These are phyloP conservation scores for Turnix velox DNA, from an alignment of 2,113 vertebrate genomes.

Conservation along the genomic window DNA sequence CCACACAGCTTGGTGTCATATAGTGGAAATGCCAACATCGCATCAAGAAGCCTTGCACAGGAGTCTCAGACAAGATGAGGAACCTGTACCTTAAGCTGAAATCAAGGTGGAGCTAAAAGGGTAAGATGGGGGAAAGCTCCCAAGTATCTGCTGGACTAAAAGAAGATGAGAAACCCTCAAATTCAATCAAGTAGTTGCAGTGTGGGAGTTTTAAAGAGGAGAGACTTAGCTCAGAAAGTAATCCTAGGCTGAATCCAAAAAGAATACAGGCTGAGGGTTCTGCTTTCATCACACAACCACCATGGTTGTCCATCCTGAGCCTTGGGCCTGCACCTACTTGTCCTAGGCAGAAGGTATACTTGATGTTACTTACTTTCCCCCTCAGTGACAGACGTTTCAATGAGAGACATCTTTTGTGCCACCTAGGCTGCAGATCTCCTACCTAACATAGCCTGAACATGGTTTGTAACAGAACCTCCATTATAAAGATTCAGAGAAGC, in stretches of 20 bases:
- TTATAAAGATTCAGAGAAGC: neutral
- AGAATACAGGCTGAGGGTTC: neutral
- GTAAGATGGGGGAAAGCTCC: neutral
- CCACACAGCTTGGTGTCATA: no score
- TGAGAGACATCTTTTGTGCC: neutral
- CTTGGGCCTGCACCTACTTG: neutral
- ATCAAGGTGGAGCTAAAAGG: neutral
- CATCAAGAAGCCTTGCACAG: neutral
- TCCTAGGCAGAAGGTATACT: neutral
- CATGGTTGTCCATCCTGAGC: neutral
- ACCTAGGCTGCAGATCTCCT: neutral
- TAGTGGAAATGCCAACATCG: neutral
- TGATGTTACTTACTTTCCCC: neutral
- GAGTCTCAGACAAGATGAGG: neutral
- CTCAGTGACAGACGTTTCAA: neutral
- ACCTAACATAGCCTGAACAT: neutral
- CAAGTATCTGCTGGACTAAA: neutral
- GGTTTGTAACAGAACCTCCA: neutral
- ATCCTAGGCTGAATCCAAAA: neutral
- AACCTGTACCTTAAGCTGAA: neutral
- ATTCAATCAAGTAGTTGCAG: neutral
- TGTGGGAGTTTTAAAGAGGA: neutral
- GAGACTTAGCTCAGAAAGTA: neutral
- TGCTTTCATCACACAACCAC: neutral
- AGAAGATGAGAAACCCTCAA: neutral